Conservation (phyloP, 2,888 invertebrate genomes). For the Nudaria mundana region DNA sequence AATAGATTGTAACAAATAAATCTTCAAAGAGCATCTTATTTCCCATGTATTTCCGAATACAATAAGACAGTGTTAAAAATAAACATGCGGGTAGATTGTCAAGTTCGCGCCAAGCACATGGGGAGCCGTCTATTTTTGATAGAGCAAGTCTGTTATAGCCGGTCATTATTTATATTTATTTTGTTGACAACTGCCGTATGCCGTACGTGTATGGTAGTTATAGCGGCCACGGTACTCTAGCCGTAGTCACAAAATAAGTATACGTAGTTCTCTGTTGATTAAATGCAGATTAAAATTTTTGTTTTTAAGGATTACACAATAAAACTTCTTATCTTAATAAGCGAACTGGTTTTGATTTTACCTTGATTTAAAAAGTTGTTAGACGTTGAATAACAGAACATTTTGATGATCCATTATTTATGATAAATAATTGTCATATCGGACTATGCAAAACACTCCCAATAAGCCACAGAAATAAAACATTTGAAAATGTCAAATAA, state of each 20-base stretch:
- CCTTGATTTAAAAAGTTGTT: too few species aligned
- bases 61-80: slow-evolving; percentile 72
- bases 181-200: slow-evolving; percentile 53
- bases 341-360: too few species aligned
- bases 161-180: slow-evolving; percentile 69
- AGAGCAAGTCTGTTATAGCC: slow-evolving; percentile 43
- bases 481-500: too few species aligned
- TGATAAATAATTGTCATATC: too few species aligned
- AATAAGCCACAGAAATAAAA: too few species aligned
- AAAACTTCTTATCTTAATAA: too few species aligned
- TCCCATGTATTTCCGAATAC: slow-evolving; percentile 63
- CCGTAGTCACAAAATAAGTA: slow-evolving; percentile 21
- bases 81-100: slow-evolving; percentile 69
- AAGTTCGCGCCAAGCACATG: slow-evolving; percentile 68
- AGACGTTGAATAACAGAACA: too few species aligned
- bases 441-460: too few species aligned
- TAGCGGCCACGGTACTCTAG: slow-evolving; percentile 8
- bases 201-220: slow-evolving; percentile 27
- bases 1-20: slow-evolving; percentile 30
- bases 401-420: too few species aligned
- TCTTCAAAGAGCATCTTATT: slow-evolving; percentile 34
- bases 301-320: too few species aligned
- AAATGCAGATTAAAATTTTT: slow-evolving; percentile 11
- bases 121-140: slow-evolving; percentile 71
- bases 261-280: slow-evolving; percentile 25